phyloP scores from a whole-genome alignment of 2,113 vertebrate genomes.

The Bufo bufo region DNA sequence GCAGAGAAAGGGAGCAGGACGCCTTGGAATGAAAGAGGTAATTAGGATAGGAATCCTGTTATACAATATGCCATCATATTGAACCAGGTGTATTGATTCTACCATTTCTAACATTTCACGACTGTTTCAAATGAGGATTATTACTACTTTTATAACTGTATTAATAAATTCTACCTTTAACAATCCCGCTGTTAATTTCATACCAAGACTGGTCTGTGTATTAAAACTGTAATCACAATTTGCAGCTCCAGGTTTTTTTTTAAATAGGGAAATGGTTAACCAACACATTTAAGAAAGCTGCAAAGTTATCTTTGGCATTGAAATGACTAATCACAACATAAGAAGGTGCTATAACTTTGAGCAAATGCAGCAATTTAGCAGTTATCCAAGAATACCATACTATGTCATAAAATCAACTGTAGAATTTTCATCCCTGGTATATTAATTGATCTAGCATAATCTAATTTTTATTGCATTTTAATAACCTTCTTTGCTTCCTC shows the following conservation, averaged over 20 bases:
- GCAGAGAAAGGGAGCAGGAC: too few species aligned
- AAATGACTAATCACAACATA: slow-evolving; percentile 30
- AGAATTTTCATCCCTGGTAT: slow-evolving; percentile 47
- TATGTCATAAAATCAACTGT: slow-evolving; percentile 29
- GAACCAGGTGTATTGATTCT: not conserved
- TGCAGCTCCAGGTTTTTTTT: not conserved
- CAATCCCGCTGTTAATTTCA: not conserved
- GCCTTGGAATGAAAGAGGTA: too few species aligned
- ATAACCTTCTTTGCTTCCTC: slow-evolving; percentile 44
- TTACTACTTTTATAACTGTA: not conserved
- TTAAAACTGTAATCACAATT: not conserved
- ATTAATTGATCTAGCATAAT: slow-evolving; percentile 49
- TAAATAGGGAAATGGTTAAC: slow-evolving; percentile 4
- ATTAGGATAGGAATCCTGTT: too few species aligned
- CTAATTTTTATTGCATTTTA: slow-evolving; percentile 51
- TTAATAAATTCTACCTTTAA: not conserved
- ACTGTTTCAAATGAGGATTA: not conserved
- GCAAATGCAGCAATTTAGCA: slow-evolving; percentile 26
- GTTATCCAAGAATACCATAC: slow-evolving; percentile 22
- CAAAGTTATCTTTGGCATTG: slow-evolving; percentile 30
- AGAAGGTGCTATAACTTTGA: slow-evolving; percentile 33
- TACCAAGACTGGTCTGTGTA: not conserved
- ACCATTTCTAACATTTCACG: not conserved
- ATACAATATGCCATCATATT: not conserved
- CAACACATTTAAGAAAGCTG: slow-evolving; percentile 37